Conservation (phyloP, 2,113 vertebrate species). For the Phyllostomus hastatus region DNA sequence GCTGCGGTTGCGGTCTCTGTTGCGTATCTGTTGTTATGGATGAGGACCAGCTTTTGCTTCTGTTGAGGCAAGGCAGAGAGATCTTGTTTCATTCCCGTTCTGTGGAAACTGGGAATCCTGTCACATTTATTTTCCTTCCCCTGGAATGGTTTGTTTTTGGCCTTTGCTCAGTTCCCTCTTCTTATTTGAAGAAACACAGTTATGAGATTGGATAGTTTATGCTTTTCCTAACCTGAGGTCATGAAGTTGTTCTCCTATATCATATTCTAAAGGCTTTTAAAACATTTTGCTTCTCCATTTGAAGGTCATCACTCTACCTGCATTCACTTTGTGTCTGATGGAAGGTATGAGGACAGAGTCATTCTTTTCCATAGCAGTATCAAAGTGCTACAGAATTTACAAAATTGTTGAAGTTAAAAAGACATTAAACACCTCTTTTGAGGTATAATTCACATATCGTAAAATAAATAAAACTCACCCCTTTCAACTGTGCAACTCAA, state of each 20-base stretch:
- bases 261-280: not conserved
- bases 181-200: not conserved
- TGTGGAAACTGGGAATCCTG: not conserved
- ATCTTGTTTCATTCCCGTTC: not conserved
- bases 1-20: not conserved
- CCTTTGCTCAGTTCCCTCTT: not conserved
- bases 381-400: not conserved
- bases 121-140: not conserved
- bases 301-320: not conserved
- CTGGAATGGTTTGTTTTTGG: not conserved
- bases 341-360: not conserved
- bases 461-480: not conserved
- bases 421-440: not conserved
- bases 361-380: not conserved
- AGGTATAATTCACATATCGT: not conserved
- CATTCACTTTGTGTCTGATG: not conserved
- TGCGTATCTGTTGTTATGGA: not conserved
- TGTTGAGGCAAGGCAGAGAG: not conserved
- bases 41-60: not conserved
- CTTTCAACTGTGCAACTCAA: not conserved
- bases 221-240: not conserved
- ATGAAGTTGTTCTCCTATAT: not conserved
- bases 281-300: not conserved
- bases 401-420: not conserved
- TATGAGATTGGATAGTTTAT: not conserved